These are phyloP conservation scores for Erebia ligea DNA, from an alignment of 2,888 invertebrate species.

Conservation along the genomic window DNA sequence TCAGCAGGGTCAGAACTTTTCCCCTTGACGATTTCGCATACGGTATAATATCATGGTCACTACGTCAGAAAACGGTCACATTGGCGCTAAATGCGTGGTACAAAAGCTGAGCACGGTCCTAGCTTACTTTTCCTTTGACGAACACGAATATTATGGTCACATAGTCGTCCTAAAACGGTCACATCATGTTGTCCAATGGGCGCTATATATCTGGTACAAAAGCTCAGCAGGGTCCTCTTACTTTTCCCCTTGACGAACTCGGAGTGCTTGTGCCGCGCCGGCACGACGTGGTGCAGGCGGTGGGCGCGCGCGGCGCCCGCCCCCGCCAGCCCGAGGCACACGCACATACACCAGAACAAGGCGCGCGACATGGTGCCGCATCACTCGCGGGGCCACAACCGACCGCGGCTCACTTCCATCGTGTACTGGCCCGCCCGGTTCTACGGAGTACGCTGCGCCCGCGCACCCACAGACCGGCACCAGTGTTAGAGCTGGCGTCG, in stretches of 20 bases:
- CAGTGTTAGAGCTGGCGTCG: constrained; percentile 43
- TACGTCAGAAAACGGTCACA: no score
- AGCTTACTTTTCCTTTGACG: no score
- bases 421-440: constrained; percentile 72
- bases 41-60: no score
- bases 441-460: constrained; percentile 62
- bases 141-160: no score
- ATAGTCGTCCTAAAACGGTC: not conserved
- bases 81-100: no score
- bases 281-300: constrained; percentile 63
- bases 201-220: not conserved
- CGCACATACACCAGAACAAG: constrained; percentile 71
- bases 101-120: no score
- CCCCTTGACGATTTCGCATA: no score
- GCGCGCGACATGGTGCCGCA: constrained; percentile 79
- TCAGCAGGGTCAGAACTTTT: no score
- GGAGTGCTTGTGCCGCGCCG: constrained; percentile 76
- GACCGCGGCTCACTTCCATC: constrained; percentile 71
- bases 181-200: not conserved
- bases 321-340: constrained; percentile 55
- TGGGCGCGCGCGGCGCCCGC: constrained; percentile 60
- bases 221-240: constrained; percentile 70
- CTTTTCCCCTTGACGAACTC: constrained; percentile 92
- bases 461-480: constrained; percentile 63
- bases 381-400: constrained; percentile 75